These are phyloP conservation scores for Mimachlamys varia DNA, from an alignment of 2,888 invertebrate genomes.

Conservation along the genomic window DNA sequence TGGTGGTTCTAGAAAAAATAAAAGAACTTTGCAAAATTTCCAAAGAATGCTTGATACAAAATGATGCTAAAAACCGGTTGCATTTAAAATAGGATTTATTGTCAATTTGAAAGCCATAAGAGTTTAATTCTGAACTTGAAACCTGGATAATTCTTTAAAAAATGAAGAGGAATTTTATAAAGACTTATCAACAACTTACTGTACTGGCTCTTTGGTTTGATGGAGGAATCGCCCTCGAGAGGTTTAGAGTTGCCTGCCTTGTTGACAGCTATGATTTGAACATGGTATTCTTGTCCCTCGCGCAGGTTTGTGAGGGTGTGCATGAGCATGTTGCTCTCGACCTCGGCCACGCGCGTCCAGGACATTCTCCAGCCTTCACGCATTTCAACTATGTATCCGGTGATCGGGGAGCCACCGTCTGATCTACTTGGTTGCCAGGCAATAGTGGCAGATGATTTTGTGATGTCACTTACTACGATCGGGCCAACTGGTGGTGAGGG, in stretches of 20 bases:
- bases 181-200: no score
- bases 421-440: conserved; percentile 79
- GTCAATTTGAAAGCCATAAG: no score
- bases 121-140: no score
- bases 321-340: conserved; percentile 61
- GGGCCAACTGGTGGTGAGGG: conserved; percentile 75
- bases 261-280: conserved; percentile 93
- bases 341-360: conserved; percentile 68
- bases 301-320: conserved; percentile 84
- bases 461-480: conserved; percentile 67
- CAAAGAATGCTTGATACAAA: background rate
- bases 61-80: background rate
- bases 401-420: conserved; percentile 91
- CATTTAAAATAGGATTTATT: no score
- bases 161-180: no score
- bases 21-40: no score
- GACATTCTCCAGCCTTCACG: conserved; percentile 83
- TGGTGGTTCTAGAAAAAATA: conserved; percentile 59
- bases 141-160: no score
- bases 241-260: conserved; percentile 92
- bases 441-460: conserved; percentile 64
- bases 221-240: conserved; percentile 66
- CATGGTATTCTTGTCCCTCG: conserved; percentile 91
- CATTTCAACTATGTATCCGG: conserved; percentile 91
- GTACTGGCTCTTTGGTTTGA: conserved; percentile 76